Evolutionary conservation across 1,140 invertebrate species (phyloP).

Genomic region (Drosophila pseudoananassae): DNA sequence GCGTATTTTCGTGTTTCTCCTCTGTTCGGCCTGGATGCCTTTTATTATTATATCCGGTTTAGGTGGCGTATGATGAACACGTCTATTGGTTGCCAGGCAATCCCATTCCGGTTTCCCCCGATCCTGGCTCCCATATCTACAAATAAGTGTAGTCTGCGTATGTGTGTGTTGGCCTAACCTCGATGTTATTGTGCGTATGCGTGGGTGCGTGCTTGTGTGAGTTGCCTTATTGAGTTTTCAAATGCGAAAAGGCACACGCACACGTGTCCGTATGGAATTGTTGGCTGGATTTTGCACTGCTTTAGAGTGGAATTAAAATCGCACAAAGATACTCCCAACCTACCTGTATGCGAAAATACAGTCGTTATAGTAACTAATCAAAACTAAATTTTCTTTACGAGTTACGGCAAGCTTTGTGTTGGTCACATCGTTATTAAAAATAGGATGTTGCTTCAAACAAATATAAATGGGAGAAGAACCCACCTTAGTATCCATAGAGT

Average conservation of each 20-base stretch:
- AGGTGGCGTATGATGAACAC: slow-evolving; percentile 73
- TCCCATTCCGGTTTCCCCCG: slow-evolving; percentile 2
- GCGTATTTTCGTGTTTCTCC: slow-evolving; percentile 24
- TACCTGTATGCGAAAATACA: slow-evolving; percentile 10
- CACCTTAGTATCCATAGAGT: too few species aligned
- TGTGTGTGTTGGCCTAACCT: slow-evolving; percentile 41
- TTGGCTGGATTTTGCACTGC: slow-evolving; percentile 54
- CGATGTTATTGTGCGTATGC: slow-evolving; percentile 1
- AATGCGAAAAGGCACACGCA: slow-evolving; percentile 7
- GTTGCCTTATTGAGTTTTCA: slow-evolving; percentile 59
- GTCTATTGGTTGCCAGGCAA: slow-evolving; percentile 66
- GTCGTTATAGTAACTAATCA: slow-evolving; percentile 44
- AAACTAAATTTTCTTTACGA: slow-evolving; percentile 17
- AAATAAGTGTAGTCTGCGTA: too few species aligned
- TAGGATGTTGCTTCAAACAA: too few species aligned
- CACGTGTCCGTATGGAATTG: slow-evolving; percentile 31
- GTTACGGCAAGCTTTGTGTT: not conserved
- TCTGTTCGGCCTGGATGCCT: slow-evolving; percentile 31
- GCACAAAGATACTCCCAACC: slow-evolving; percentile 17
- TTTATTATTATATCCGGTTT: slow-evolving; percentile 77
- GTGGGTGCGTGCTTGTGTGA: slow-evolving; percentile 21
- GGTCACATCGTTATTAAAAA: not conserved
- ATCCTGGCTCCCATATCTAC: not conserved
- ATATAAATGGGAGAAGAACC: too few species aligned
- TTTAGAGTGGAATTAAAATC: slow-evolving; percentile 46